Conservation (phyloP, 2,888 invertebrate genomes). For the Sesamia inferens region DNA sequence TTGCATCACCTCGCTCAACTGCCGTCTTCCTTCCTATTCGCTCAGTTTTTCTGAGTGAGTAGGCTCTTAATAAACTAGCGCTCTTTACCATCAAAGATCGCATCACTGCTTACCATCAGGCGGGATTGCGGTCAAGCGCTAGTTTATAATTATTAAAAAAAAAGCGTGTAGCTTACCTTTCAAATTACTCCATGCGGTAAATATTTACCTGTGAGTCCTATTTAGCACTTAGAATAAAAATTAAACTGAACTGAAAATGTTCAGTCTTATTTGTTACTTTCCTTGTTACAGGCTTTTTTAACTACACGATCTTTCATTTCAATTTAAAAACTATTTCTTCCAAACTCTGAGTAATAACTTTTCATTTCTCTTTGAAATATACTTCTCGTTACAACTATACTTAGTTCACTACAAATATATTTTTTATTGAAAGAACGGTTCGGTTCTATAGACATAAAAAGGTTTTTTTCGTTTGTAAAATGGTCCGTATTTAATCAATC, state of each 20-base stretch:
- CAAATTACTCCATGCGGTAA: neutral
- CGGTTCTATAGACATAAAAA: neutral
- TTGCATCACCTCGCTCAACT: too few relatives aligned
- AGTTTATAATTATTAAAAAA: too few relatives aligned
- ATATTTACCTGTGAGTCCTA: neutral
- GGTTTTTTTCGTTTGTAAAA: too few relatives aligned
- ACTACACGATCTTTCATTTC: neutral
- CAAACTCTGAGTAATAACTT: conserved; percentile 15
- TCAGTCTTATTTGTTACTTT: too few relatives aligned
- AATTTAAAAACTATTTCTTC: conserved; percentile 12
- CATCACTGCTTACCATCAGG: too few relatives aligned
- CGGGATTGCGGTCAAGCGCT: too few relatives aligned
- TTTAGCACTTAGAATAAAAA: neutral
- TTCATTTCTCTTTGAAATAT: conserved; percentile 2
- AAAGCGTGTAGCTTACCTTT: neutral
- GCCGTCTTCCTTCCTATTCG: too few relatives aligned
- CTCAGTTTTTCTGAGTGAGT: too few relatives aligned
- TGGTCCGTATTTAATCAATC: too few relatives aligned
- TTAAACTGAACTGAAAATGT: neutral
- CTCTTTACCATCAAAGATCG: too few relatives aligned
- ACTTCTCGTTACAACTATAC: neutral
- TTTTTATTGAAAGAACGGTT: neutral
- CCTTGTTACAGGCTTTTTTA: too few relatives aligned
- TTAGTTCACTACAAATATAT: neutral
- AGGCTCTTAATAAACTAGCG: too few relatives aligned